Base-by-base conservation (phyloP, 1,140 invertebrate genomes). In the Agrypnia vestita region DNA sequence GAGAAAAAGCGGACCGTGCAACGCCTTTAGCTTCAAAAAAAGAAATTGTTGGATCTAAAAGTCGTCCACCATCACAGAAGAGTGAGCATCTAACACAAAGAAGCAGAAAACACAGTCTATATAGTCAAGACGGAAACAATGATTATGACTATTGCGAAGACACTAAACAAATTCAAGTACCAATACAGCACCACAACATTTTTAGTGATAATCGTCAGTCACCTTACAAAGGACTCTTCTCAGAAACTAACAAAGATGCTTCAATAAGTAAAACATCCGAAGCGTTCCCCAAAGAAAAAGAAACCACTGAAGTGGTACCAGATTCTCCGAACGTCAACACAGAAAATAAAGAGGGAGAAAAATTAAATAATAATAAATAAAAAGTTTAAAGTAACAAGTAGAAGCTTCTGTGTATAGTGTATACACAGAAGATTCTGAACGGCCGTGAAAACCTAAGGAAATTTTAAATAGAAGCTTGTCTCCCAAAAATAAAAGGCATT, bases 91-190 rank as follows among this genome's bases (percentile, higher is more conserved):
- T 71, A 3, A 73, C 55, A 9, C 49, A 62, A n/a, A 47, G 55
- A 46, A 73, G 71, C 19, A 59, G 69, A 51, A 79, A 64, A n/a
- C 67, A 77, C 47, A 83, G 82, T 35, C n/a, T 83, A 11, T 83
- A 78, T 51, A 83, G 79, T 53, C 82, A 78, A 44, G 75, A 80
- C 15, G 79, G 82, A 11, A 71, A 75, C 21, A 80, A 78, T 25
- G 79, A 83, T 67, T 83, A 83, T 51, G 82, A 83, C 19, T 83
- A 83, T 56, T 83, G 82, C 53, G 82, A 83, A 67, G 82, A 83
- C 12, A 83, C 82, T 10, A 83, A 83, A 78, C 78, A 83, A 79
- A 83, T 83, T 53, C 82, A 83, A 73, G 72, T 78, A 4, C 82
- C 82, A 0, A 46, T 80, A n/a, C 69, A 83, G 35, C 73, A 77